Conservation (phyloP, 2,113 vertebrate genomes). For the Microcebus ravelobensis region DNA sequence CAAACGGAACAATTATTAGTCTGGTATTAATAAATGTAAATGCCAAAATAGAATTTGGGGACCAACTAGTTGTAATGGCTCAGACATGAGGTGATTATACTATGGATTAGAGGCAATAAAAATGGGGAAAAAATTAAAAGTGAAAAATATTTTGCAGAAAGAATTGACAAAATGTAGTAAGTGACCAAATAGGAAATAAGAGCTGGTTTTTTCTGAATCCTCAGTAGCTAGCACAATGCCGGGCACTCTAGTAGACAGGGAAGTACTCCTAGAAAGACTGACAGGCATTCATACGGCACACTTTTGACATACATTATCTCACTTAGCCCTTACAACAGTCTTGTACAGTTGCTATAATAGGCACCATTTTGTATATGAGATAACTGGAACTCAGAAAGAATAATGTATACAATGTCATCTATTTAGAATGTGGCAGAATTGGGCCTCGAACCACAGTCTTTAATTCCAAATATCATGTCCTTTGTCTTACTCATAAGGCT, state of each 20-base stretch:
- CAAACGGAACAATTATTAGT: neutral
- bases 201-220: neutral
- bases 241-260: neutral
- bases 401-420: neutral
- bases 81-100: neutral
- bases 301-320: neutral
- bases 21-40: neutral
- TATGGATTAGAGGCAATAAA: neutral
- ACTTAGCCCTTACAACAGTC: neutral
- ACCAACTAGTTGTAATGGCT: neutral
- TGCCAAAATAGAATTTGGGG: neutral
- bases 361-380: neutral
- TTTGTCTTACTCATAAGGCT: neutral
- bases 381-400: neutral
- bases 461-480: neutral
- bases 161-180: neutral
- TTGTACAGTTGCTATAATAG: neutral
- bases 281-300: neutral
- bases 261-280: neutral
- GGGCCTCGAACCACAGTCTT: neutral
- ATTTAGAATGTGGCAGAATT: neutral
- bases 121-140: neutral
- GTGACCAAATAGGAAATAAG: neutral
- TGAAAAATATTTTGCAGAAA: constrained; percentile 23
- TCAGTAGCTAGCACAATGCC: neutral